Conservation (phyloP, 2,113 vertebrate genomes). For the Theristicus caerulescens region DNA sequence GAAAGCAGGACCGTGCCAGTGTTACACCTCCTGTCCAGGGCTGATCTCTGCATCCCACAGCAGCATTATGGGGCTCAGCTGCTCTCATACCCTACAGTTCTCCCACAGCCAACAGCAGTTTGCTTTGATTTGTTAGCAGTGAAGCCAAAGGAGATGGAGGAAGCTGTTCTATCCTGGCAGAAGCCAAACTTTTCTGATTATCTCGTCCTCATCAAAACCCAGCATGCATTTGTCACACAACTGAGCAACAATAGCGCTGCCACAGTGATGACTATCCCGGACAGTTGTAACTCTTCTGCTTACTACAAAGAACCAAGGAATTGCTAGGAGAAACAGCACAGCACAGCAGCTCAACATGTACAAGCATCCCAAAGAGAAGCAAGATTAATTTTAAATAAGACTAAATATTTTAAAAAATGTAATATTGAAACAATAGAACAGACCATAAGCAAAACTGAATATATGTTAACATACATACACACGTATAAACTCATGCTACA, state of each 20-base stretch:
- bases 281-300: neutral
- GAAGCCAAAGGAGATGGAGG: neutral
- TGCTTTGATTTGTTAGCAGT: neutral
- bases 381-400: neutral
- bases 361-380: neutral
- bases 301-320: neutral
- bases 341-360: neutral
- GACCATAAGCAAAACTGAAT: neutral
- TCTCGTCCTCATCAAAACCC: neutral
- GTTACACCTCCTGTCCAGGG: accelerated
- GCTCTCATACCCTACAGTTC: neutral
- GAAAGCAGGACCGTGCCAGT: neutral
- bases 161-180: neutral
- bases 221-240: neutral
- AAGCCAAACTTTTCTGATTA: neutral
- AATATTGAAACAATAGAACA: neutral
- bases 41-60: neutral
- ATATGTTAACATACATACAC: neutral
- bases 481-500: neutral
- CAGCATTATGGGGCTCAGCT: accelerated
- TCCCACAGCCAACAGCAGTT: neutral
- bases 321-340: neutral
- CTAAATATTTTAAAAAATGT: neutral
- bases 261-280: neutral
- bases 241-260: neutral